Conservation (phyloP, 37 sponge, comb jelly and placozoan genomes). For the Chondrilla cf. caribensis region DNA sequence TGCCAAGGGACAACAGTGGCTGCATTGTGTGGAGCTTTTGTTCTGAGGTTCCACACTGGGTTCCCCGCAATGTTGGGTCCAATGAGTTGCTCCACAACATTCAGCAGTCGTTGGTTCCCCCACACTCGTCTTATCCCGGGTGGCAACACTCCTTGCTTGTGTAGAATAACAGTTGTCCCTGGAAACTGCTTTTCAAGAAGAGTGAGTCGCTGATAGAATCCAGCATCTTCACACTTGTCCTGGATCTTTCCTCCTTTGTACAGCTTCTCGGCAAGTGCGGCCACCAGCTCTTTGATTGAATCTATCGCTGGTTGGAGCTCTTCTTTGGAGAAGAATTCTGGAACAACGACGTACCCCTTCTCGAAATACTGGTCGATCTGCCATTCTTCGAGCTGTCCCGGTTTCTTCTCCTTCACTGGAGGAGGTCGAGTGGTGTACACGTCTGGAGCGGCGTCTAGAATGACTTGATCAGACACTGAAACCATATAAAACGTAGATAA, state of each 20-base stretch:
- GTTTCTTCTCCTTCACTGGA: constrained; percentile 50
- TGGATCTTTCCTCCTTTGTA: constrained; percentile 58
- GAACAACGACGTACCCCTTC: constrained; percentile 69
- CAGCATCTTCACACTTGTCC: constrained; percentile 58
- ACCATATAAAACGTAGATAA: too few relatives aligned
- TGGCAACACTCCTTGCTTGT: constrained; percentile 67
- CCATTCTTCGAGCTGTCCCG: constrained; percentile 61
- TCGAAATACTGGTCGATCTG: constrained; percentile 77
- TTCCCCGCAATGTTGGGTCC: constrained; percentile 82
- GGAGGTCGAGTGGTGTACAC: constrained; percentile 65
- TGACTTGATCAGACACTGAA: too few relatives aligned
- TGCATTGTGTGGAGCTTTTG: constrained; percentile 80
- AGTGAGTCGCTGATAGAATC: constrained; percentile 73
- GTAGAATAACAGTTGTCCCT: constrained; percentile 68
- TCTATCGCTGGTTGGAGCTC: constrained; percentile 65
- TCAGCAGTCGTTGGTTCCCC: constrained; percentile 67
- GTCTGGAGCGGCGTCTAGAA: constrained; percentile 14
- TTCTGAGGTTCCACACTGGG: constrained; percentile 84
- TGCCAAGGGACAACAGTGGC: constrained; percentile 88
- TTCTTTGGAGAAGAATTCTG: constrained; percentile 65
- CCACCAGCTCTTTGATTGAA: constrained; percentile 63
- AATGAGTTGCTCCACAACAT: constrained; percentile 73
- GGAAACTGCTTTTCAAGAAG: constrained; percentile 74
- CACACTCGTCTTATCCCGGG: constrained; percentile 56
- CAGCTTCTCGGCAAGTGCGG: constrained; percentile 61